Evolutionary conservation across 1,140 invertebrate species (phyloP), one percentile per base, ranked within the genome.

Genomic region (Telenomus remus): DNA sequence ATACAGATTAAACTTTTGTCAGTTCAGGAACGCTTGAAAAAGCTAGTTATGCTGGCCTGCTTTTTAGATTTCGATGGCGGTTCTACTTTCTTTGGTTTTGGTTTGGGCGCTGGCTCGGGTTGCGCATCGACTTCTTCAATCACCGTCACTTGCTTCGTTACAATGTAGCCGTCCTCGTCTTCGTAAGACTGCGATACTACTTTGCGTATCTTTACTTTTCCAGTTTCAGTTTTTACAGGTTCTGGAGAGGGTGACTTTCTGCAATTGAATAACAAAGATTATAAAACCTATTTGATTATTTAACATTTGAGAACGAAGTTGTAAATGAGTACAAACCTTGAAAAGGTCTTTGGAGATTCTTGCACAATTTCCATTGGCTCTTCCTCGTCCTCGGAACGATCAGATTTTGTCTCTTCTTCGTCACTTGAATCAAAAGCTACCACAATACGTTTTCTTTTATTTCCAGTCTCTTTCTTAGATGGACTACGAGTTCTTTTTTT

Each of bases 141-240:
- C 27, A 86, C 76, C 10, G 82, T 79, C 10, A 81, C 80, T 54
- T 87, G 86, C 51, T 83, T 85, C 0, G 85, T 88, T 2, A 87
- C 77, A 39, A 88, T 44, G 50, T 57, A 89, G 6, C 86, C 87
- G 72, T 86, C 84, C 15, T 88, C 81, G 47, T 84, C 87, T 15
- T 82, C 59, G 19, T 75, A 84, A n/a, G 83, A 84, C 69, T 82
- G 80, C 34, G 82, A 83, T 3, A 86, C 60, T 0, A 75, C 47
- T 73, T 86, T 88, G 13, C 84, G 71, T 6, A 87, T 59, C 50
- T 82, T 85, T 10, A 73, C 69, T 74, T 86, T 87, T 0, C 82
- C 82, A 47, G 60, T 77, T 54, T 80, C 55, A 5, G 43, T 9
- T 61, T 79, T 78, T 9, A 56, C 10, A 34, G 43, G 65, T 16